phyloP scores from a whole-genome alignment of 1,140 invertebrate species.

The Nebria ingens region DNA sequence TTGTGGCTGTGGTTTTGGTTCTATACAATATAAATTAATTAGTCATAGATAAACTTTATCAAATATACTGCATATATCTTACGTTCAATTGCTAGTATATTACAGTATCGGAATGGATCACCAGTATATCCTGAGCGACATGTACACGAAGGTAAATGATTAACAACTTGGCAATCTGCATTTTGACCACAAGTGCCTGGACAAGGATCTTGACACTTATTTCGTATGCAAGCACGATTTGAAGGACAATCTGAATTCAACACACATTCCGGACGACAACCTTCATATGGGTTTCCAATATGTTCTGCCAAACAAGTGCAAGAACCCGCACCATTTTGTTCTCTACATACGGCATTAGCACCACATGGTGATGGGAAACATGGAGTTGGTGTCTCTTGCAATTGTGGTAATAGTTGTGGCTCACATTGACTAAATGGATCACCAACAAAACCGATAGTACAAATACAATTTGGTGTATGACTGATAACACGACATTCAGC shows the following conservation, averaged over 20 bases:
- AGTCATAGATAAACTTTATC: slow-evolving; percentile 9
- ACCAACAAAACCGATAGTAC: slow-evolving; percentile 42
- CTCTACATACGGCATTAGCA: slow-evolving; percentile 58
- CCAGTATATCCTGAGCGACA: slow-evolving; percentile 59
- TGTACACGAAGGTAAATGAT: slow-evolving; percentile 59
- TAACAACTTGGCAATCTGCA: slow-evolving; percentile 60
- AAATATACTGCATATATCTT: slow-evolving; percentile 29
- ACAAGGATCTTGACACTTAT: slow-evolving; percentile 63
- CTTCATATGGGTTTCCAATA: slow-evolving; percentile 66
- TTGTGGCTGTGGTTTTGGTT: slow-evolving; percentile 29
- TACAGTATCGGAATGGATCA: slow-evolving; percentile 54
- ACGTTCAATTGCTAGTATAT: slow-evolving; percentile 38
- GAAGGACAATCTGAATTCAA: slow-evolving; percentile 56
- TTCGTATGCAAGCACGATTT: slow-evolving; percentile 54
- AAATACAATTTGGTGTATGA: slow-evolving; percentile 54
- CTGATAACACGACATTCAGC: slow-evolving; percentile 59
- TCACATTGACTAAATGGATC: slow-evolving; percentile 47
- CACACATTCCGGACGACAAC: slow-evolving; percentile 56
- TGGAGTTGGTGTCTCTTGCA: slow-evolving; percentile 37
- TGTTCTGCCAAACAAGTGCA: slow-evolving; percentile 62
- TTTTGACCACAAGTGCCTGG: slow-evolving; percentile 61
- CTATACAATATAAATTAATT: slow-evolving; percentile 22
- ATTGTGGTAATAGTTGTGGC: slow-evolving; percentile 28
- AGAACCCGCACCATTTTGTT: slow-evolving; percentile 50
- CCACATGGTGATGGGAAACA: slow-evolving; percentile 63